Evolutionary conservation across 2,797 vertebrate genomes (phyloP), one percentile per base, ranked within the genome.

Genomic region (Melanotaenia boesemani): DNA sequence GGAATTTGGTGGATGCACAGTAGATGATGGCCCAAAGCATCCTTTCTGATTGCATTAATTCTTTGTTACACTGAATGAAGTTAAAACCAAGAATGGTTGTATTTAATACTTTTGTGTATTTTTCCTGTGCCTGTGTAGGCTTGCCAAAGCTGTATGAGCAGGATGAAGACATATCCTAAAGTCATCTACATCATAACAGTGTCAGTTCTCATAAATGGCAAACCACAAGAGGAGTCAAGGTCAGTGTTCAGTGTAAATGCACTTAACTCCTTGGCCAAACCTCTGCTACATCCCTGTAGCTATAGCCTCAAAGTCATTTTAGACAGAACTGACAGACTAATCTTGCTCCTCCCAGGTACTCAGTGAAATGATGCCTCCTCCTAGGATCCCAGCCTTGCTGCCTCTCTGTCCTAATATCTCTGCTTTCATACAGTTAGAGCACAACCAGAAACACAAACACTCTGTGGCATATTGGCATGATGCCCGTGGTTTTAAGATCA

Each of bases 301-400:
- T 74, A 74, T 69, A 77, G 77, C 85, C 86, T 92, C 84, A 91
- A 91, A 91, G 91, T 89, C 83, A 87, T 89, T 91, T 89, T 84
- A 79, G 84, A 89, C 87, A 86, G 78, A 86, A 74, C 71, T 89
- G 86, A 90, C 87, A 91, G 88, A 86, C 89, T 90, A 88, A 88
- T 89, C 85, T 91, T 63, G 77, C 84, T 84, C 86, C 90, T 92
- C 86, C 75, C 80, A 89, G 88, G 84, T 86, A 90, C 89, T 90
- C 83, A 86, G 74, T 77, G 78, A 89, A 90, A 90, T 91, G 86
- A 92, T 77, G 80, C 88, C 85, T 90, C 72, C 81, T 86, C 65
- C 88, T 81, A 86, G 88, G 90, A 87, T 84, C 84, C 63, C 54
- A 28, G 82, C 75, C 63, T 70, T 48, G 56, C 84, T 84, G 58